These are phyloP conservation scores for Steinernema carpocapsae DNA, from an alignment of 2,888 invertebrate species.

Conservation along the genomic window DNA sequence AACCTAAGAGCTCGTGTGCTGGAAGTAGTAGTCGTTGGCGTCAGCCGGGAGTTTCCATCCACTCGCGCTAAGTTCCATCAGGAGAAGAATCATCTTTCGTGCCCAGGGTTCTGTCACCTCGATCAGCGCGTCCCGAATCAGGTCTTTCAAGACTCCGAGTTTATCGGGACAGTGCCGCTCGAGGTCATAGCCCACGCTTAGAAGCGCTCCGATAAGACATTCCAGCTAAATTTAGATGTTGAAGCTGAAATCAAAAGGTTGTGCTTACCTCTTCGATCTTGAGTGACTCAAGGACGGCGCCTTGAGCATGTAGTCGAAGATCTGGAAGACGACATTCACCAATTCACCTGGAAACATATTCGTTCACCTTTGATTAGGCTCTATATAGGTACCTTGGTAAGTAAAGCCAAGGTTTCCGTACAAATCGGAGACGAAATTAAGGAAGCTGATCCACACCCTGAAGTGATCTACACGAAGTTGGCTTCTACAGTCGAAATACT, in stretches of 20 bases:
- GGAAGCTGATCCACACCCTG: constrained; percentile 64
- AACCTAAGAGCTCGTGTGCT: constrained; percentile 43
- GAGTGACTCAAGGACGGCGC: constrained; percentile 62
- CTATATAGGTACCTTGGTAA: constrained; percentile 50
- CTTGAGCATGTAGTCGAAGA: constrained; percentile 64
- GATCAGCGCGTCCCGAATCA: constrained; percentile 66
- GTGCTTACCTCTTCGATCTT: constrained; percentile 66
- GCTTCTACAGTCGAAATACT: constrained; percentile 64
- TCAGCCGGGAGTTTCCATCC: constrained; percentile 66
- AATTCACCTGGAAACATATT: constrained; percentile 54
- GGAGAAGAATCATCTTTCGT: constrained; percentile 68
- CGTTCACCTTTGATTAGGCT: neutral
- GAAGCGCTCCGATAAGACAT: constrained; percentile 62
- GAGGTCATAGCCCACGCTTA: constrained; percentile 66
- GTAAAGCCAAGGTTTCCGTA: constrained; percentile 63
- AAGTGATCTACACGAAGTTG: constrained; percentile 61
- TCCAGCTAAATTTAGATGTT: constrained; percentile 52
- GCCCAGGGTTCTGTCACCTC: constrained; percentile 67
- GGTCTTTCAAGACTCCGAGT: constrained; percentile 61
- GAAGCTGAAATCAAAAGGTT: neutral
- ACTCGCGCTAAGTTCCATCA: constrained; percentile 66
- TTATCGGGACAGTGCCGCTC: constrained; percentile 66
- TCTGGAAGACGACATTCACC: constrained; percentile 63
- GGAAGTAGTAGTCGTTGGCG: constrained; percentile 68
- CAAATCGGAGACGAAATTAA: constrained; percentile 64